These are phyloP conservation scores for Oreochromis mossambicus DNA, from an alignment of 2,797 vertebrate species.

Conservation along the genomic window DNA sequence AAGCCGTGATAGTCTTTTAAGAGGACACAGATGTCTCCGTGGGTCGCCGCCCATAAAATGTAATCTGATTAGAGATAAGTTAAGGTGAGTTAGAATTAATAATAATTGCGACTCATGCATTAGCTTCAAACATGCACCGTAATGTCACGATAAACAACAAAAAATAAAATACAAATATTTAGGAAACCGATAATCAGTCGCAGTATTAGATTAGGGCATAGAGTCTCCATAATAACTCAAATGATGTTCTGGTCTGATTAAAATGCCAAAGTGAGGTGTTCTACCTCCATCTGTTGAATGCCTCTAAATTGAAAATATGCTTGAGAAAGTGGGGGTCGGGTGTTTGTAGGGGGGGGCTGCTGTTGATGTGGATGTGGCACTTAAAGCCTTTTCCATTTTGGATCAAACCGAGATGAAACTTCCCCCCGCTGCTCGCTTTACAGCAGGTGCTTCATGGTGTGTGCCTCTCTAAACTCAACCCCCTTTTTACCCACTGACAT, in stretches of 20 bases:
- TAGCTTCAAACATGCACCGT: constrained; percentile 14
- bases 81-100: constrained; percentile 32
- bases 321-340: background rate
- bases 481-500: constrained; percentile 69
- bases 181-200: constrained; percentile 34
- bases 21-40: constrained; percentile 39
- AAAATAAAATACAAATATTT: constrained; percentile 17
- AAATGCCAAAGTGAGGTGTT: constrained; percentile 42
- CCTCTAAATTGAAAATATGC: constrained; percentile 29
- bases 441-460: constrained; percentile 69
- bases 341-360: background rate
- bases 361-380: constrained; percentile 19
- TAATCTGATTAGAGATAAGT: constrained; percentile 45
- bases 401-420: constrained; percentile 62
- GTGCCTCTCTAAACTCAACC: constrained; percentile 59
- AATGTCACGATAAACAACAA: constrained; percentile 23
- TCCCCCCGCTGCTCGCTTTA: constrained; percentile 56
- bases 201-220: constrained; percentile 8
- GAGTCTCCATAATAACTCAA: constrained; percentile 23
- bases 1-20: constrained; percentile 35
- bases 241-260: constrained; percentile 24
- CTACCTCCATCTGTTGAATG: constrained; percentile 44
- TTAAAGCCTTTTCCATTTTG: constrained; percentile 55
- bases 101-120: constrained; percentile 42
- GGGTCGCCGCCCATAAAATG: constrained; percentile 26